Conservation (phyloP, 2,113 vertebrate genomes). For the Calyptomena viridis region DNA sequence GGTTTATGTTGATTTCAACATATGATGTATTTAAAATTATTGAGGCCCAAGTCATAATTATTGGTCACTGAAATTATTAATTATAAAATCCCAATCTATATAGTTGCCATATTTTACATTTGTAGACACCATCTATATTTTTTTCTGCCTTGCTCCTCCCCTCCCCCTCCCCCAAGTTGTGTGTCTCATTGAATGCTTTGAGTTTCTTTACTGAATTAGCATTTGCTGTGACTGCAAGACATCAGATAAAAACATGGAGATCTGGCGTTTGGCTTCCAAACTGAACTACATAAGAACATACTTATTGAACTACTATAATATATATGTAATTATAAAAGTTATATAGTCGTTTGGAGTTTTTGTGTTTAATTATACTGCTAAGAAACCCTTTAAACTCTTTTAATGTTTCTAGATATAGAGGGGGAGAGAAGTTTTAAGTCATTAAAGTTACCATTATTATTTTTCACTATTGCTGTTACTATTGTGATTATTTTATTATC, state of each 20-base stretch:
- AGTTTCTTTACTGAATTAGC: background rate
- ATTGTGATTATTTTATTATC: background rate
- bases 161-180: background rate
- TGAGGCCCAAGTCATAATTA: background rate
- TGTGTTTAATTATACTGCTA: background rate
- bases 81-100: background rate
- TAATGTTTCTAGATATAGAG: background rate
- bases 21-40: background rate
- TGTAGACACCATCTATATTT: background rate
- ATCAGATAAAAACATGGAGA: background rate
- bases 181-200: background rate
- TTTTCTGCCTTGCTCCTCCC: background rate
- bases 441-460: background rate
- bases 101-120: background rate
- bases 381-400: background rate
- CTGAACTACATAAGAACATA: background rate
- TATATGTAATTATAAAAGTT: background rate
- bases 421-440: background rate
- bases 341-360: background rate
- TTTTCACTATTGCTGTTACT: background rate
- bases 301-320: background rate
- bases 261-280: background rate
- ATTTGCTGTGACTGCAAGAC: background rate
- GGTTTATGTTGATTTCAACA: background rate
- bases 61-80: background rate